Conservation (phyloP, 2,797 vertebrate species). For the Poeciliopsis gracilis region DNA sequence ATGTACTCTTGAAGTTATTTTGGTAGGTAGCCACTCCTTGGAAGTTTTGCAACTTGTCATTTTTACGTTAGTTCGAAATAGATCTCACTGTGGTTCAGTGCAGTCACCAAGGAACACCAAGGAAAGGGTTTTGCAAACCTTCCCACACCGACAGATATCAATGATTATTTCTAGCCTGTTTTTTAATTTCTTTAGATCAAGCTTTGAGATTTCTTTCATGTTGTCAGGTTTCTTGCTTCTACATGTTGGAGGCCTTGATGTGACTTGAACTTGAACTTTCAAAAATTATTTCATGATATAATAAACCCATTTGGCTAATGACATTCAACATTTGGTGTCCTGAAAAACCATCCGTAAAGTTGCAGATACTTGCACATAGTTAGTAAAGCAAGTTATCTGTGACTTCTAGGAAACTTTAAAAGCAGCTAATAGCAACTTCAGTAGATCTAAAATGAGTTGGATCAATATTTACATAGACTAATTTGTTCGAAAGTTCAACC, state of each 20-base stretch:
- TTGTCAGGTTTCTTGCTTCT: neutral
- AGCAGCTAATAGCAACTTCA: neutral
- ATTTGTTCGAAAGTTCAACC: neutral
- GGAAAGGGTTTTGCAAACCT: neutral
- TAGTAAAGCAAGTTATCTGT: neutral
- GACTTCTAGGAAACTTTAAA: neutral
- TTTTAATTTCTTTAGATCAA: neutral
- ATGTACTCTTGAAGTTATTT: neutral
- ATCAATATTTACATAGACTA: neutral
- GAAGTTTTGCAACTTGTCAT: neutral
- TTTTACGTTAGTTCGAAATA: neutral
- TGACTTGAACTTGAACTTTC: neutral
- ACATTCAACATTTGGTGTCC: neutral
- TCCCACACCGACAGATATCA: neutral
- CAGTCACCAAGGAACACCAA: neutral
- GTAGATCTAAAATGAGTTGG: neutral
- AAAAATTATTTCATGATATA: neutral
- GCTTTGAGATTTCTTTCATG: neutral
- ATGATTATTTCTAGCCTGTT: neutral
- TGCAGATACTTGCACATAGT: neutral
- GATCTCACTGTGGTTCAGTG: neutral
- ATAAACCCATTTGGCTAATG: neutral
- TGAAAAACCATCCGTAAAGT: neutral
- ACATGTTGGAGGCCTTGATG: neutral
- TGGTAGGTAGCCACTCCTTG: neutral